Evolutionary conservation across 2,888 invertebrate species (phyloP), one percentile per base, ranked within the genome.

Genomic region (Ethmia dodecea): DNA sequence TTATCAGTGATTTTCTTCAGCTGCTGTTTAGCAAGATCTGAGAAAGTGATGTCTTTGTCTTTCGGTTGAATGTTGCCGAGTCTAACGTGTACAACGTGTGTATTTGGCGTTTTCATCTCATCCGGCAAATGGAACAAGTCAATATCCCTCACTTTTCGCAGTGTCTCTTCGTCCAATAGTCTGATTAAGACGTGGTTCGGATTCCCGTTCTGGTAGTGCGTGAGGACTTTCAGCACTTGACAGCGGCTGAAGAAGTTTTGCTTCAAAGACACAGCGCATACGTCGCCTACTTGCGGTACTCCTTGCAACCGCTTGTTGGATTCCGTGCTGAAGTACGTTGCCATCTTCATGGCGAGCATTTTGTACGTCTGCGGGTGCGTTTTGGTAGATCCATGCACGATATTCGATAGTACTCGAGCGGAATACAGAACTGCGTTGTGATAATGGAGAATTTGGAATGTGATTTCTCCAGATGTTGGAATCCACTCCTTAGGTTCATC

Each of bases 381-480:
- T 6, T 24, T 51, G 1, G 45, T 49, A 9, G 43, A 44, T 1
- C 51, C 55, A 9, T 65, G 54, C 1, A 47, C 47, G 1, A 40
- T 43, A 27, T 63, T 63, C 0, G 73, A 53, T 0, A 76, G 40
- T n/a, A 86, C 38, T 35, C 90, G 83, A 0, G 88, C 92, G 9
- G 90, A 89, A 54, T 89, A 92, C 37, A 87, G 84, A 0, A 88
- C 88, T 0, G 92, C 91, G 43, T 89, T 86, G 34, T 88, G 84
- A 14, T 91, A 80, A 43, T 86, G 67, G 5, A 88, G 51, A 4
- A 92, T 81, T 57, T 87, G 83, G 40, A 91, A 89, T 34, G 86
- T 88, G 3, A 92, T 73, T 3, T 72, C 57, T 0, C 91, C 91
- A 28, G 69, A 66, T 45, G 60, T 65, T 1, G 89, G 90, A 34